Evolutionary conservation across 37 sponge, comb jelly and placozoan species (phyloP).

Genomic region (Oopsacas minuta): DNA sequence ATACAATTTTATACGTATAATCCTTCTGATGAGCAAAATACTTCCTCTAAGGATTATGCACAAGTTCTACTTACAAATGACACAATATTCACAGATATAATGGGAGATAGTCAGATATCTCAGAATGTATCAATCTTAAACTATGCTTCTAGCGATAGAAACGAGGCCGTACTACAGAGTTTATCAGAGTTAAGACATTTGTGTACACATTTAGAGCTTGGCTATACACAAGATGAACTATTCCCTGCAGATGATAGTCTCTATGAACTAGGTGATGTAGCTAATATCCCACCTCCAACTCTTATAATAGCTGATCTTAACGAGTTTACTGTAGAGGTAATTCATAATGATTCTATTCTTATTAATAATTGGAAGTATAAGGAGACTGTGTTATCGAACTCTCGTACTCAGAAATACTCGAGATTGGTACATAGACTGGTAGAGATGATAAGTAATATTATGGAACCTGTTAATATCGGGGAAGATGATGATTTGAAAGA

Average conservation of each 20-base stretch:
- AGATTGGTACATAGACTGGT: neutral
- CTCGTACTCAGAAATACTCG: neutral
- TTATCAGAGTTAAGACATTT: neutral
- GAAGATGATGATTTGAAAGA: neutral
- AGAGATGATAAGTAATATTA: neutral
- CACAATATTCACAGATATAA: neutral
- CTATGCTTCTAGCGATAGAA: neutral
- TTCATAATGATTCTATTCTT: neutral
- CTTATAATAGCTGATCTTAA: neutral
- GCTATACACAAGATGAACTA: neutral
- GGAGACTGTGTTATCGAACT: neutral
- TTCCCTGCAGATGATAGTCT: neutral
- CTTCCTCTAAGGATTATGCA: neutral
- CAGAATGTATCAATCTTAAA: neutral
- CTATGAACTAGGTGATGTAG: neutral
- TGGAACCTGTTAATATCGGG: neutral
- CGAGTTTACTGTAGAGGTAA: neutral
- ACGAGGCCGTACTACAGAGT: neutral
- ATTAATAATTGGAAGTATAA: neutral
- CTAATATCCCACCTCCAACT: neutral
- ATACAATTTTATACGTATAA: constrained; percentile 5
- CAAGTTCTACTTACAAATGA: neutral
- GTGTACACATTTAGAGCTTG: neutral
- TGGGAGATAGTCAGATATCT: neutral
- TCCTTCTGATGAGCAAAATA: neutral